Percentiles rank a stretch among this genome's conserved stretches.
Conservation (phyloP, 2,113 vertebrate genomes). For the Daphoenositta chrysoptera region DNA sequence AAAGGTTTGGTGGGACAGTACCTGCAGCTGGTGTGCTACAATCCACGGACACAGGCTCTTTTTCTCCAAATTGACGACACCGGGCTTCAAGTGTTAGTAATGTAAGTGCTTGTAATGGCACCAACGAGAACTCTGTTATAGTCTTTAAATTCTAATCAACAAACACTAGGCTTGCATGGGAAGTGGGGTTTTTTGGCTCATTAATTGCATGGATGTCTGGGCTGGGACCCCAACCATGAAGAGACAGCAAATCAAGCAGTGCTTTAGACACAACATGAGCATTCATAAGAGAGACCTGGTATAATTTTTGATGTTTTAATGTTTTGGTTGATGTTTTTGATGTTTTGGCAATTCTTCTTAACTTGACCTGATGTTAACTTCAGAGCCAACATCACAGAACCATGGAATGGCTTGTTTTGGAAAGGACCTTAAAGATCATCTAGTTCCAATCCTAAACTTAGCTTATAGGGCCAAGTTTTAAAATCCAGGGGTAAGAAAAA, state of each 20-base stretch:
- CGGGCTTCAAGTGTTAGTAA: background rate
- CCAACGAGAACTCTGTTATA: background rate
- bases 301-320: background rate
- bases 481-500: background rate
- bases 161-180: background rate
- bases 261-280: background rate
- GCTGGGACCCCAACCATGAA: background rate
- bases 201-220: background rate
- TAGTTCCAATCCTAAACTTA: background rate
- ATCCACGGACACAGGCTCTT: background rate
- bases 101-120: accelerated
- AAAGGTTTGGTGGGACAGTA: background rate
- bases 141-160: background rate
- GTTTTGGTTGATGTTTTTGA: too few relatives aligned
- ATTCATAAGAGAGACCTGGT: background rate
- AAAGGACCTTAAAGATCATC: background rate
- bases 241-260: background rate
- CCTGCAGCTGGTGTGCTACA: accelerated
- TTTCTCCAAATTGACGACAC: background rate
- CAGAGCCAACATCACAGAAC: background rate
- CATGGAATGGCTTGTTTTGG: background rate
- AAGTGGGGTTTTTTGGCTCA: background rate
- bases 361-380: background rate
- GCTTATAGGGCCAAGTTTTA: background rate
- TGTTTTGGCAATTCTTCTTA: too few relatives aligned